Conservation (phyloP, 2,797 vertebrate species). For the Melanotaenia boesemani region DNA sequence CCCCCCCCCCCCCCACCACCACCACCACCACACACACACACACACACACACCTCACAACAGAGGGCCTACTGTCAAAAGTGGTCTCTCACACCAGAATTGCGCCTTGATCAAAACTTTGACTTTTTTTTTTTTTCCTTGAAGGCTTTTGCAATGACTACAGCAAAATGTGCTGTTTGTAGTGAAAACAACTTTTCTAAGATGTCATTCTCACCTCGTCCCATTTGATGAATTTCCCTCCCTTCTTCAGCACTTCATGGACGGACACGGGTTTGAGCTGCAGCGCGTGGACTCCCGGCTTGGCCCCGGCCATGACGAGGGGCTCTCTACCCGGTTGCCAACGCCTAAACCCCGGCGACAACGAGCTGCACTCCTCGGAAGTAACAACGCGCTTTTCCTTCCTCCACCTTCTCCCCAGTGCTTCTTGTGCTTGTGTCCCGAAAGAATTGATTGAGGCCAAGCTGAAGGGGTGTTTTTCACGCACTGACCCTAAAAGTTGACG, state of each 20-base stretch:
- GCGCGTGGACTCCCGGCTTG: conserved; percentile 91
- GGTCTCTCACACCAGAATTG: not conserved
- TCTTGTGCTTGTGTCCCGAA: conserved; percentile 26
- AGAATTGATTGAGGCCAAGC: conserved; percentile 35
- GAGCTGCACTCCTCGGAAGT: conserved; percentile 61
- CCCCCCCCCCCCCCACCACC: no score
- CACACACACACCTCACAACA: conserved; percentile 9
- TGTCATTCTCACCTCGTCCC: conserved; percentile 90
- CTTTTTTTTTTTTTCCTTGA: not conserved
- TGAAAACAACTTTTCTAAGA: not conserved
- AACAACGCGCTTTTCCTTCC: conserved; percentile 29
- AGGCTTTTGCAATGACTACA: not conserved
- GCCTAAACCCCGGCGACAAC: conserved; percentile 76
- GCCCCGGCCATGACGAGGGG: conserved; percentile 90
- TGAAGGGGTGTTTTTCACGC: conserved; percentile 6
- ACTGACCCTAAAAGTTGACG: conserved; percentile 32
- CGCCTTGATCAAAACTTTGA: not conserved
- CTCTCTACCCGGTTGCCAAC: conserved; percentile 75
- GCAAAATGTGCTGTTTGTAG: not conserved
- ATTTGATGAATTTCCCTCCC: conserved; percentile 94
- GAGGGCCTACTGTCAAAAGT: conserved; percentile 38
- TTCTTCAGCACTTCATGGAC: conserved; percentile 87
- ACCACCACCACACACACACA: no score
- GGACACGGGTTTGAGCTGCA: conserved; percentile 91
- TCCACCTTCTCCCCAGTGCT: conserved; percentile 43